A percentile compares a stretch with the other conserved stretches of the same genome.
phyloP scores from a whole-genome alignment of 2,113 vertebrate species.

The Apodemus sylvaticus region DNA sequence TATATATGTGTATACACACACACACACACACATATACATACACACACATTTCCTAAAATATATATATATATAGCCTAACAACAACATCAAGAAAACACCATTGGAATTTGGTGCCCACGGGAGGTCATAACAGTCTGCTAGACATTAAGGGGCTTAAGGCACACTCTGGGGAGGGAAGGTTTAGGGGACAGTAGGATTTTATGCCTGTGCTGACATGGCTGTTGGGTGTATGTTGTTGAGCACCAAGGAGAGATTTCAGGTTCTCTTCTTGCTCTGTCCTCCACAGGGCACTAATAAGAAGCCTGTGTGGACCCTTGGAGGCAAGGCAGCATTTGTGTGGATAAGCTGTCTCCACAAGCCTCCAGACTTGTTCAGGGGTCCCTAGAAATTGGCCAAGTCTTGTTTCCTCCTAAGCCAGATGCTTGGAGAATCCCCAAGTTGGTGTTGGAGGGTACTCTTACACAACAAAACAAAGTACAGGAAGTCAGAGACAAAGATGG shows the following conservation, averaged over 20 bases:
- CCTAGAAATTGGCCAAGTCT: neutral
- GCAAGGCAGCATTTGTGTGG: neutral
- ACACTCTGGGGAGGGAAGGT: neutral
- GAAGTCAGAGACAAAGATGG: slow-evolving; percentile 21
- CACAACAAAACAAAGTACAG: neutral
- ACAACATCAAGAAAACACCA: neutral
- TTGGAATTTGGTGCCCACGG: neutral
- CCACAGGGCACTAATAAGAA: neutral
- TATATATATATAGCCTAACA: neutral
- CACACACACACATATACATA: too few species aligned
- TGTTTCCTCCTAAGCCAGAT: slow-evolving; percentile 37
- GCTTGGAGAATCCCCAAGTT: slow-evolving; percentile 32
- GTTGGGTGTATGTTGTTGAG: neutral
- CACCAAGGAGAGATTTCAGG: neutral
- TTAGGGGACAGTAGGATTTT: neutral
- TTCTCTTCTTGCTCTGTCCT: neutral
- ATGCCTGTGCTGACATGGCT: neutral
- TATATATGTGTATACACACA: too few species aligned
- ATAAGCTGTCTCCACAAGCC: neutral
- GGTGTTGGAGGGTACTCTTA: neutral
- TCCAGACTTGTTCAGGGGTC: neutral
- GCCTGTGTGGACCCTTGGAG: neutral
- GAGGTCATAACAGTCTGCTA: neutral
- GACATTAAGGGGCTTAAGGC: neutral
- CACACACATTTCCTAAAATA: too few species aligned